These are phyloP conservation scores for Doris montereyensis DNA, from an alignment of 2,888 invertebrate species.

Conservation along the genomic window DNA sequence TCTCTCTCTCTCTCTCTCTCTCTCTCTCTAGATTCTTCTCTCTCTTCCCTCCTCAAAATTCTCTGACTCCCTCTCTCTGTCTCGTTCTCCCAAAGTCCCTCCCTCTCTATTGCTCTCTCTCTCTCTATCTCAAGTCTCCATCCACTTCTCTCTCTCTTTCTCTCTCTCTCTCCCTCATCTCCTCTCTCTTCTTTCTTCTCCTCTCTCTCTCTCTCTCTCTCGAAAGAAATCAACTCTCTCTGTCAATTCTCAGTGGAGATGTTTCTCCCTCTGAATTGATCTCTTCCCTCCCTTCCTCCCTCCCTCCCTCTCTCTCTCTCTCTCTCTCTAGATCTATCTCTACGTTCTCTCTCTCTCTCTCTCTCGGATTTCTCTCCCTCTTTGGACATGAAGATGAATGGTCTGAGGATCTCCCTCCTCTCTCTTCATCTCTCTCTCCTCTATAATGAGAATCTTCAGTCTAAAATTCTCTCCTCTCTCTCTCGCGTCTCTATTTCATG, in stretches of 20 bases:
- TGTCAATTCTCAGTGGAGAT: too few species aligned
- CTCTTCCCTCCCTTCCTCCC: too few species aligned
- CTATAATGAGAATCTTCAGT: too few species aligned
- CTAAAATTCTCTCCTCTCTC: too few species aligned
- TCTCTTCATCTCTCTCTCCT: too few species aligned
- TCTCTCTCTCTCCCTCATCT: neutral
- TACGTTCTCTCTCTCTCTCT: neutral
- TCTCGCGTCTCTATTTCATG: too few species aligned
- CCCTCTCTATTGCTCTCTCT: too few species aligned
- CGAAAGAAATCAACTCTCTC: too few species aligned
- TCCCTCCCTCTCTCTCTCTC: too few species aligned
- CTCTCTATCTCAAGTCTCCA: neutral
- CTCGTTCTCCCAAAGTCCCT: neutral
- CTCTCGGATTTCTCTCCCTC: neutral
- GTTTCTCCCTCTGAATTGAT: too few species aligned
- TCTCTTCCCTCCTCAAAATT: neutral
- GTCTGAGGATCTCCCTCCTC: too few species aligned
- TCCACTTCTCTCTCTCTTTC: neutral
- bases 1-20: neutral
- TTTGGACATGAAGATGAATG: too few species aligned
- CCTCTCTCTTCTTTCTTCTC: neutral
- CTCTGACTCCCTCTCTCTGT: neutral
- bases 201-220: neutral
- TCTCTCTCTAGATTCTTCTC: neutral
- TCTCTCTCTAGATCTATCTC: neutral